Conservation (phyloP, 2,797 vertebrate genomes). For the Myiotriccus ornatus region DNA sequence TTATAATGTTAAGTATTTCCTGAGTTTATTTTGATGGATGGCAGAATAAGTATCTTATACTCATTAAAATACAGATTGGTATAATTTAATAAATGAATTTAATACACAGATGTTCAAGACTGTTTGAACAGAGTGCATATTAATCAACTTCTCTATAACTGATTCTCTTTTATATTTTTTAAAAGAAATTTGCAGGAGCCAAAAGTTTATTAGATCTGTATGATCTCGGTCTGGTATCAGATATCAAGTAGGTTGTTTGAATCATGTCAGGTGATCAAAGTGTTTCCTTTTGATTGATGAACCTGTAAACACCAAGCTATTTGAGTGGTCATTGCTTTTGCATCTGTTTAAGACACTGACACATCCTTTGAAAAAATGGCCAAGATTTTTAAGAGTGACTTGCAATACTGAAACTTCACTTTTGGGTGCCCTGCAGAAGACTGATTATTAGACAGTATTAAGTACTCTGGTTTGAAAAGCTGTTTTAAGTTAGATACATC, state of each 20-base stretch:
- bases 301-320: constrained; percentile 72
- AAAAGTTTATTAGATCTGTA: constrained; percentile 85
- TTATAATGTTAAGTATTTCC: constrained; percentile 90
- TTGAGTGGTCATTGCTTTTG: constrained; percentile 55
- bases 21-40: constrained; percentile 88
- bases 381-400: constrained; percentile 44
- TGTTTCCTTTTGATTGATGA: constrained; percentile 75
- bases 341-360: constrained; percentile 40
- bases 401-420: neutral
- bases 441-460: constrained; percentile 11
- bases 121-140: constrained; percentile 81
- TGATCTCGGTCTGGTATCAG: constrained; percentile 73
- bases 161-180: constrained; percentile 80
- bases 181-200: constrained; percentile 79
- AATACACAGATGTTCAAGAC: constrained; percentile 85
- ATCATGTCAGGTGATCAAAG: constrained; percentile 73
- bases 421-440: constrained; percentile 4
- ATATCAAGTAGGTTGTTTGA: constrained; percentile 74
- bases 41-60: constrained; percentile 86
- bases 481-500: constrained; percentile 45
- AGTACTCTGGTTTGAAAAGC: constrained; percentile 7
- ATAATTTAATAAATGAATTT: constrained; percentile 88
- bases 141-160: constrained; percentile 84
- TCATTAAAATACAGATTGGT: constrained; percentile 88
- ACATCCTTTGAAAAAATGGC: constrained; percentile 59